A percentile compares a stretch with the other conserved stretches of the same genome.
Evolutionary conservation across 2,113 vertebrate genomes (phyloP).

Genomic region (Martes martes): DNA sequence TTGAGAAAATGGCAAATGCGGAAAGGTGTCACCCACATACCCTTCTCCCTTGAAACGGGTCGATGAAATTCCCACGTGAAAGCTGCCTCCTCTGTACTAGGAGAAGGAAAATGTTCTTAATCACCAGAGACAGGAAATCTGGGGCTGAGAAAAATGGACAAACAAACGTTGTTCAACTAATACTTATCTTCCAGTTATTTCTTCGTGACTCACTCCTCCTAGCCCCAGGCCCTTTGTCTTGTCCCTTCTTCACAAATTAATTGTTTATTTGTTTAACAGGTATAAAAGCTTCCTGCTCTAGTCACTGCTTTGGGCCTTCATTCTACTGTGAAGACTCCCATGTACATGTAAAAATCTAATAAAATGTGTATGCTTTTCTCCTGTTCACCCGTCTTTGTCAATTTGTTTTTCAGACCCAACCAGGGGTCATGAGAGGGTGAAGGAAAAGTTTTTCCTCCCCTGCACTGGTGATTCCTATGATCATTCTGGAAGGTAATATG

Average conservation of each 20-base stretch:
- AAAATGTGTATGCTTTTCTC: neutral
- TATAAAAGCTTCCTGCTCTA: neutral
- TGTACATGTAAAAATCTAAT: neutral
- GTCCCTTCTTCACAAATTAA: neutral
- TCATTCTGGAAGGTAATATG: neutral
- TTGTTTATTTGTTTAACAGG: neutral
- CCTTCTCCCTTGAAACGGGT: neutral
- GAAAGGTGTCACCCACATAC: neutral
- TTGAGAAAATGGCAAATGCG: neutral
- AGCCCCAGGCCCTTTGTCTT: neutral
- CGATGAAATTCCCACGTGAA: neutral
- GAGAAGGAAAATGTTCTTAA: neutral
- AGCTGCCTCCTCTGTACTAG: neutral
- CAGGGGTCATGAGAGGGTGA: neutral
- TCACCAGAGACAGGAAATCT: neutral
- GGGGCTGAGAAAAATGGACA: neutral
- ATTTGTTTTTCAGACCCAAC: neutral
- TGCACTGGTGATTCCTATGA: neutral
- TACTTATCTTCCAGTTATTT: neutral
- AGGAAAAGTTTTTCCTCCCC: neutral
- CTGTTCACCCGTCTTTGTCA: neutral
- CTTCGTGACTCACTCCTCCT: neutral
- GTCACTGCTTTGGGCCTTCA: neutral
- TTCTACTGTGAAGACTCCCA: neutral
- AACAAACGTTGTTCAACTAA: neutral